Base-by-base conservation (phyloP, 2,113 vertebrate genomes). In the Dicrurus megarhynchus region DNA sequence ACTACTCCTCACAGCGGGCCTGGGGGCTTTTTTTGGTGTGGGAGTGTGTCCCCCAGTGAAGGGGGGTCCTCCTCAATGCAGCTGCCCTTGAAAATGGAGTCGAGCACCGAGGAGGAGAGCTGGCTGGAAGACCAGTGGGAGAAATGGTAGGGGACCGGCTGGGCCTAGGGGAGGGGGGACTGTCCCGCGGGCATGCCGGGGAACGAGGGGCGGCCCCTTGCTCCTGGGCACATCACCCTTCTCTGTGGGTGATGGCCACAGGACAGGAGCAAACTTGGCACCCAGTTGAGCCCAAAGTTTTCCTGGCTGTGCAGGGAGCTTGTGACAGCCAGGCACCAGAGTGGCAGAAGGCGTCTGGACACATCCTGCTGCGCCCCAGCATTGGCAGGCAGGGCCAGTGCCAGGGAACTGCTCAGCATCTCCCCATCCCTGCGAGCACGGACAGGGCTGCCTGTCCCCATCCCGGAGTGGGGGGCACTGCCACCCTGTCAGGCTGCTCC, bases 61-160 rank as follows among this genome's bases (percentile, higher is more conserved):
- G 67, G 94, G 37, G 69, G 75, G 95, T 97, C 82, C 88, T 96
- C 64, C 83, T 98, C 97, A 96, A 99, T 99, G 98, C 97, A 98
- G 97, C 98, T 98, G 97, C 98, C 97, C 96, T 97, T 97, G 98
- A 98, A 98, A 97, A 99, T 99, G 99, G 99, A 99, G 91, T 98
- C 99, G 0, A 99, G 98, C 97, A 97, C 98, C 97, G 98, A 99
- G 97, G 99, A 98, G 98, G 99, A 99, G 97, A 99, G 98, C 96
- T 99, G 99, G 99, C 98, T 99, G 98, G 99, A 99, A 98, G 99
- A 99, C 95, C 99, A 99, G 98, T 99, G 99, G 99, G 99, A 99
- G 98, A 99, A 98, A 99, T 99, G 99, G 99, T 99, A 99, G 97
- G 99, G 96, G 41, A 92, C 35, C 22, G 19, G 16, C 50, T 1